These are phyloP conservation scores for Tetheella fluctuosa DNA, from an alignment of 2,888 invertebrate species.

Conservation along the genomic window DNA sequence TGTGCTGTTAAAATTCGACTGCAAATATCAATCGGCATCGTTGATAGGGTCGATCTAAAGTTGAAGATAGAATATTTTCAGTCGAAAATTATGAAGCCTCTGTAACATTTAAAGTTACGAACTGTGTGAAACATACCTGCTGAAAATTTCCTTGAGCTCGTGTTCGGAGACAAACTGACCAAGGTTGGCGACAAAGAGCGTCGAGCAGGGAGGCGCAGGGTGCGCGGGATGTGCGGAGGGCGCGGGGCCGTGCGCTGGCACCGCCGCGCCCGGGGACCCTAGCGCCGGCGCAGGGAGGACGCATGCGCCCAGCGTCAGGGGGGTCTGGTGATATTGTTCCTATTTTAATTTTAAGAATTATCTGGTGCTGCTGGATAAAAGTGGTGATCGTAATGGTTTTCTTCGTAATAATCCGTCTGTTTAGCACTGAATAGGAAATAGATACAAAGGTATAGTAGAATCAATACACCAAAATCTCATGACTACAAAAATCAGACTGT, in stretches of 20 bases:
- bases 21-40: slow-evolving; percentile 41
- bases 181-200: slow-evolving; percentile 99
- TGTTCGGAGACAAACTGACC: slow-evolving; percentile 99
- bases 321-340: slow-evolving; percentile 57
- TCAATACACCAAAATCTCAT: no score
- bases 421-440: no score
- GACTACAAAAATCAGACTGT: no score
- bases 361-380: neutral
- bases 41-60: neutral
- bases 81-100: slow-evolving; percentile 42
- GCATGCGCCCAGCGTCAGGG: slow-evolving; percentile 87
- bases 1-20: slow-evolving; percentile 51
- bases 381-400: no score
- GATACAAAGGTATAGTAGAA: no score
- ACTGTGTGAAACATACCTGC: slow-evolving; percentile 89
- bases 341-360: neutral
- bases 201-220: slow-evolving; percentile 95
- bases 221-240: slow-evolving; percentile 89
- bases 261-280: slow-evolving; percentile 94
- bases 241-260: slow-evolving; percentile 83
- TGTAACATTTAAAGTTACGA: neutral
- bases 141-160: slow-evolving; percentile 98
- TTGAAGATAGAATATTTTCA: slow-evolving; percentile 36
- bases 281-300: slow-evolving; percentile 96
- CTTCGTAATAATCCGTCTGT: no score